Evolutionary conservation across 2,113 vertebrate genomes (phyloP).

Genomic region (Trinectes maculatus): DNA sequence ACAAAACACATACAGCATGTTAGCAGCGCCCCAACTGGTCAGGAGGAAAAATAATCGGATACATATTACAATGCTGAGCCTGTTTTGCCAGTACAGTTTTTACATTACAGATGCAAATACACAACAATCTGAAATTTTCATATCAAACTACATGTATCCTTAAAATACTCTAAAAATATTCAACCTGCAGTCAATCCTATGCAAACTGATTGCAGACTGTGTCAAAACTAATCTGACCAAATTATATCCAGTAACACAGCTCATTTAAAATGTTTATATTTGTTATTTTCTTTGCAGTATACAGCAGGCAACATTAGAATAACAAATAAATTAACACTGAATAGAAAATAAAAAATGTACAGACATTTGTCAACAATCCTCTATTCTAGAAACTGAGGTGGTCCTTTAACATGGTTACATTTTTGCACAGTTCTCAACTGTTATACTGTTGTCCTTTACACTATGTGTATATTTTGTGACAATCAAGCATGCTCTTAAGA

Average conservation of each 20-base stretch:
- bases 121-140: neutral
- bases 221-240: slow-evolving; percentile 7
- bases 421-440: slow-evolving; percentile 38
- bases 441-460: slow-evolving; percentile 46
- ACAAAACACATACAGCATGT: neutral
- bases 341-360: slow-evolving; percentile 63
- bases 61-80: neutral
- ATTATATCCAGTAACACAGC: slow-evolving; percentile 41
- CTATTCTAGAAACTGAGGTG: slow-evolving; percentile 51
- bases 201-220: neutral
- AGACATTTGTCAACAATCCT: slow-evolving; percentile 63
- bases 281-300: slow-evolving; percentile 55
- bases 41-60: slow-evolving; percentile 36
- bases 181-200: neutral
- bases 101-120: neutral
- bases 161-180: neutral
- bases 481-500: slow-evolving; percentile 53
- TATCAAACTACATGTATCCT: neutral
- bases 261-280: slow-evolving; percentile 65
- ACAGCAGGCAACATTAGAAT: slow-evolving; percentile 67
- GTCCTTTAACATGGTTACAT: slow-evolving; percentile 53
- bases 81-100: neutral
- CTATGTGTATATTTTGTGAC: slow-evolving; percentile 42
- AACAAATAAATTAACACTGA: slow-evolving; percentile 71
- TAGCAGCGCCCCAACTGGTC: slow-evolving; percentile 53